These are phyloP conservation scores for Haliclona indistincta DNA, from an alignment of 37 sponge, comb jelly and placozoan species.

Conservation along the genomic window DNA sequence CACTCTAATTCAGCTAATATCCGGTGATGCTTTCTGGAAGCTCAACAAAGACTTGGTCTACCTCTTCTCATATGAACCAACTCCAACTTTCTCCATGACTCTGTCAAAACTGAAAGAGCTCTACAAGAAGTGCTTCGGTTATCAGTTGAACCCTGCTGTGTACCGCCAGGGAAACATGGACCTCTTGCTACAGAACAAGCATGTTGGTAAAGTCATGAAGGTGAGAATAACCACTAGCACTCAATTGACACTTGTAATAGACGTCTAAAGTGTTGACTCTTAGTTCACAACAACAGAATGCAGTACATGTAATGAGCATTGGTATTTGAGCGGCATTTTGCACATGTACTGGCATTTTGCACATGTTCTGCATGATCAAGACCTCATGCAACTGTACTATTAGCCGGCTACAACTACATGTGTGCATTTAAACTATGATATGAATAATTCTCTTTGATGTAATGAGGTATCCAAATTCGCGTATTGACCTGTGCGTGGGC, in stretches of 20 bases:
- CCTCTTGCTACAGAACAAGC: conserved; percentile 19
- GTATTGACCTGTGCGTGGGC: too few relatives aligned
- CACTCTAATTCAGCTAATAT: conserved; percentile 36
- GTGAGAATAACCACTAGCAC: too few relatives aligned
- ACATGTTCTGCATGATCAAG: background rate
- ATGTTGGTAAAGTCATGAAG: conserved; percentile 24
- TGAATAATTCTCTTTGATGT: too few relatives aligned
- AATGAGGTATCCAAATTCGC: too few relatives aligned
- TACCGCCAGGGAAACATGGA: conserved; percentile 27
- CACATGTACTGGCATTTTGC: background rate
- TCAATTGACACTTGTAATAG: too few relatives aligned
- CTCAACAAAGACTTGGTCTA: conserved; percentile 47
- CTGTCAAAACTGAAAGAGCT: conserved; percentile 10
- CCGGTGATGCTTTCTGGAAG: conserved; percentile 37
- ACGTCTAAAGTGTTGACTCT: too few relatives aligned
- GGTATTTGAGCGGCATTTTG: background rate
- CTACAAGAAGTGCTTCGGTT: conserved; percentile 44
- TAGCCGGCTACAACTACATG: too few relatives aligned
- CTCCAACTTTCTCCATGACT: conserved; percentile 6
- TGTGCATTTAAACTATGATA: too few relatives aligned
- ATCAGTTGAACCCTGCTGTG: conserved; percentile 30
- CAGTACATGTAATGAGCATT: background rate
- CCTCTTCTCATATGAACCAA: conserved; percentile 49
- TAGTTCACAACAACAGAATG: too few relatives aligned
- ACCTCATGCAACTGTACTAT: too few relatives aligned